Evolutionary conservation across 2,113 vertebrate genomes (phyloP), one percentile per base, ranked within the genome.

Genomic region (Murina feae): DNA sequence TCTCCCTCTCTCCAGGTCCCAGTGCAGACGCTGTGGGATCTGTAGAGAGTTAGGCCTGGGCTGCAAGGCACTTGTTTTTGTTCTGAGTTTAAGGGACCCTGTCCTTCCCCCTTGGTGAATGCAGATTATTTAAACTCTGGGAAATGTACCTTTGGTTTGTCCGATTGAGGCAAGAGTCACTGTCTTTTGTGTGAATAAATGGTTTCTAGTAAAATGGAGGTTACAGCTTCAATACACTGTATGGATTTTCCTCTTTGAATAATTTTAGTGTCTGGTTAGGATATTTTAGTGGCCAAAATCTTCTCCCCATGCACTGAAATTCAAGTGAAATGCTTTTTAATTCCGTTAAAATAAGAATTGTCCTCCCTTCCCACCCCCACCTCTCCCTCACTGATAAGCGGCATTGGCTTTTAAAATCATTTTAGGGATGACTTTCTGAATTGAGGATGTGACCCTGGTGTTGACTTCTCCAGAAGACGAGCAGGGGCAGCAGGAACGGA

Each of bases 141-240:
- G 98, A 97, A 97, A 98, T 98, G 98, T 98, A 98, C 96, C 80
- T 97, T 97, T 96, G 69, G 90, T 97, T 95, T 97, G 97, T 97
- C 97, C 84, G 97, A 95, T 95, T 71, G 95, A 98, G 97, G 98
- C 98, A 97, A 94, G 95, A 97, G 97, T 97, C 97, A 93, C 95
- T 98, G 98, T 98, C 97, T 98, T 98, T 98, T 97, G 97, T 98
- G 98, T 98, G 98, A 98, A 98, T 98, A 98, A 98, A 98, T 98
- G 97, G 97, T 98, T 98, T 98, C 96, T 98, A 97, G 98, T 98
- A 98, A 98, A 98, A 98, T 96, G 98, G 97, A 98, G 98, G 97
- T 97, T 97, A 98, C 96, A 98, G 90, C 93, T 98, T 98, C 97
- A 95, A 95, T 98, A 97, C 97, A 97, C 97, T 98, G 89, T 98